Base-by-base conservation (phyloP, 2,113 vertebrate species). In the Tricholaema leucomelas region DNA sequence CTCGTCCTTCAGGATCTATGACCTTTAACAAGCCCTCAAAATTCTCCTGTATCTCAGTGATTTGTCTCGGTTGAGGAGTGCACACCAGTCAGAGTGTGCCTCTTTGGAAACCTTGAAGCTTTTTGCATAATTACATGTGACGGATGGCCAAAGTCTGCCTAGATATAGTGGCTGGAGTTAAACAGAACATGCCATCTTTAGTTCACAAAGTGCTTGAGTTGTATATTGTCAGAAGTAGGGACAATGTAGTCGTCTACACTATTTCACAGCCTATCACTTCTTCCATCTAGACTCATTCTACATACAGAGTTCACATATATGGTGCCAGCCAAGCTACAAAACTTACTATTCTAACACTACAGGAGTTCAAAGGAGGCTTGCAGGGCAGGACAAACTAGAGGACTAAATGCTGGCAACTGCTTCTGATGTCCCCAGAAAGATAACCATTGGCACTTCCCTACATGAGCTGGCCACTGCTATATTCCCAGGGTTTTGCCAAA, bases 221-320 rank as follows among this genome's bases (percentile, higher is more conserved):
- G n/a, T 15, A 5, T 28, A 40, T 30, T 69, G 19, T 35, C 44
- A 76, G 63, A 73, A 79, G 19, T 14, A 73, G 50, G 38, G 30
- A 50, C 33, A 42, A 36, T 13, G 13, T 31, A 46, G 50, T 44
- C 19, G 17, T 19, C 44, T 44, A 44, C 44, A 44, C 8, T 44
- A 44, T 19, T 44, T 44, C 44, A 64, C 2, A 50, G 33, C 21
- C 28, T 40, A 9, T 66, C 5, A 15, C 52, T 66, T 73, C 58
- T 54, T 35, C 74, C 54, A 15, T 42, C 40, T 11, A 64, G 33
- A 28, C 61, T n/a, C 0, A 1, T 20, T 63, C 46, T 54, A 5
- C 0, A 0, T 6, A 14, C 7, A 28, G 8, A 40, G 16, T 63
- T 18, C 20, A 69, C 60, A 60, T 13, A 13, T 4, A 36, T 9